phyloP scores from a whole-genome alignment of 2,113 vertebrate species.

The Odobenus rosmarus region DNA sequence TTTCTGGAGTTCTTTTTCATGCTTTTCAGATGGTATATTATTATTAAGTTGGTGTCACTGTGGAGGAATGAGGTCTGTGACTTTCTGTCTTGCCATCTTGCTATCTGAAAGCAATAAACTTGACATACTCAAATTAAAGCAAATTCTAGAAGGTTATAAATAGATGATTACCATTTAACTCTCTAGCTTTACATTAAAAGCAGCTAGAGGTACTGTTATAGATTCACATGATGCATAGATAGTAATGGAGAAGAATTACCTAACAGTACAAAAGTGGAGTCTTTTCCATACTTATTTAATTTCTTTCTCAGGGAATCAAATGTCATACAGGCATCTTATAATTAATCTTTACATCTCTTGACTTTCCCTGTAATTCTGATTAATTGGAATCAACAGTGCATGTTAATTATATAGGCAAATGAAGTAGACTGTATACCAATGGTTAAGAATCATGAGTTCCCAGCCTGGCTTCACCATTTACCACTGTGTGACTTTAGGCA shows the following conservation, averaged over 20 bases:
- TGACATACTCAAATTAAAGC: not conserved
- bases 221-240: not conserved
- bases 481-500: not conserved
- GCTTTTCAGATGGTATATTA: not conserved
- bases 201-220: not conserved
- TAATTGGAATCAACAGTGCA: not conserved
- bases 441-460: not conserved
- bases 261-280: not conserved
- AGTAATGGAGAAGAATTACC: not conserved
- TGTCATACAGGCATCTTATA: not conserved
- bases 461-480: not conserved
- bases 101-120: not conserved
- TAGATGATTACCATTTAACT: not conserved
- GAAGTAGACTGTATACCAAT: not conserved
- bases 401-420: not conserved
- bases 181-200: not conserved
- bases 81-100: not conserved
- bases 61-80: not conserved
- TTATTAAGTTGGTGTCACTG: not conserved
- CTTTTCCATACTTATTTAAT: not conserved
- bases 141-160: not conserved
- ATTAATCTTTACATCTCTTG: conserved; percentile 29
- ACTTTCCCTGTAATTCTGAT: conserved; percentile 37
- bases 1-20: not conserved
- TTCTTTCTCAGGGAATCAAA: conserved; percentile 22